Base-by-base conservation (phyloP, 2,797 vertebrate genomes). In the Strix occidentalis region DNA sequence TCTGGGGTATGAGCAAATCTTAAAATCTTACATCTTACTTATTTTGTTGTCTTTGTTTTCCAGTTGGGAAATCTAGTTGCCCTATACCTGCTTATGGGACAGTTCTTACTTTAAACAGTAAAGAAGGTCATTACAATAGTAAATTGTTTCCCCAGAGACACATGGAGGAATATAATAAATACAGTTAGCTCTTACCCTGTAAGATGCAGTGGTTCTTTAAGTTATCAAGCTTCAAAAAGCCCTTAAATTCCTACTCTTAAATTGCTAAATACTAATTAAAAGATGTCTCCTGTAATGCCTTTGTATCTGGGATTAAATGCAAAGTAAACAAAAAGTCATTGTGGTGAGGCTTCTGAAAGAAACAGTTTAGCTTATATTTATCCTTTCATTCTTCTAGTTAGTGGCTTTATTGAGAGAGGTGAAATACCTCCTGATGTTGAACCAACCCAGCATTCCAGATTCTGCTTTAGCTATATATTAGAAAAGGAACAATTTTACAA, bases 391-490 rank as follows among this genome's bases (percentile, higher is more conserved):
- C 93, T 77, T 94, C 20, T 86, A 99, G 98, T 95, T 98, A 50
- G 97, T 98, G 74, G 98, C 97, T 84, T 95, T 99, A 51, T 95
- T 99, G 87, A 98, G 98, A 96, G 98, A 99, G 91, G 98, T 99
- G 58, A 99, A 98, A 87, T 98, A 98, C 69, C 97, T 99, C 91
- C 97, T 98, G 88, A 97, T 97, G 85, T 95, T 98, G 57, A 91
- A 98, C 92, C 96, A 98, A 46, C 79, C 96, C 24, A 92, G 96
- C 81, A 98, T 99, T 78, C 98, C 98, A 31, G 96, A 94, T 93
- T 98, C 97, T 83, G 98, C 98, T 35, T 84, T 98, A 85, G 77
- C 96, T 80, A 93, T 99, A 83, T 98, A 98, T 96, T 94, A 98
- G 65, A 98, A 98, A 84, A 98, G 96, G 86, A 97, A 98, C 39